These are phyloP conservation scores for Hermetia illucens DNA, from an alignment of 1,140 invertebrate genomes.

Conservation along the genomic window DNA sequence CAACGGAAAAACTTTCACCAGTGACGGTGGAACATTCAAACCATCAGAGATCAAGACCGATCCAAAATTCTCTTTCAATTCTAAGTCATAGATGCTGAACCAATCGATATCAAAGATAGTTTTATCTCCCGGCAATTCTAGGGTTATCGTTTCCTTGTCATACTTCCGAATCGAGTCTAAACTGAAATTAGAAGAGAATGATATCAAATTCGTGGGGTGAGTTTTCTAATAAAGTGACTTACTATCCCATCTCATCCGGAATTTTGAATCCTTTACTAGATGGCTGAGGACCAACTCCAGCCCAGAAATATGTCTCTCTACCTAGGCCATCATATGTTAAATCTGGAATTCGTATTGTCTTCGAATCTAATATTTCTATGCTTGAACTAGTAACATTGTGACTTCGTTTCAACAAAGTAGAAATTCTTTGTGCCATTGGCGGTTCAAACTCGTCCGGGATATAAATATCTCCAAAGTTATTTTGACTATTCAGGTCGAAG, in stretches of 20 bases:
- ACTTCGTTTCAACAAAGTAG: slow-evolving; percentile 50
- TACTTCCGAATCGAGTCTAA: slow-evolving; percentile 57
- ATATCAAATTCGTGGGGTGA: too few species aligned
- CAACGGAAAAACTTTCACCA: slow-evolving; percentile 43
- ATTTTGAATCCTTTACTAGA: slow-evolving; percentile 64
- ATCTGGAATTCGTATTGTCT: slow-evolving; percentile 60
- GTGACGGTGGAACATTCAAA: slow-evolving; percentile 72
- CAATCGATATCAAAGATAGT: slow-evolving; percentile 76
- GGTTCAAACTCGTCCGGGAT: slow-evolving; percentile 84
- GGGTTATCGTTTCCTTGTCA: slow-evolving; percentile 53
- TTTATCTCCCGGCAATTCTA: slow-evolving; percentile 67
- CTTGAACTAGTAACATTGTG: slow-evolving; percentile 56
- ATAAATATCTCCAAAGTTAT: slow-evolving; percentile 79
- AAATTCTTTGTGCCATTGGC: slow-evolving; percentile 56
- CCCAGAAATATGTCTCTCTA: slow-evolving; percentile 71
- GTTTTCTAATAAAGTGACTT: slow-evolving; percentile 38
- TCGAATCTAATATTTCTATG: slow-evolving; percentile 65
- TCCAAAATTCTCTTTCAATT: slow-evolving; percentile 55
- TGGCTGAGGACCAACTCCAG: slow-evolving; percentile 75
- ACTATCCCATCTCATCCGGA: slow-evolving; percentile 88
- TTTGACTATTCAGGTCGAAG: slow-evolving; percentile 73
- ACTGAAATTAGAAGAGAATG: slow-evolving; percentile 36
- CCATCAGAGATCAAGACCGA: slow-evolving; percentile 65
- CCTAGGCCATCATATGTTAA: slow-evolving; percentile 65
- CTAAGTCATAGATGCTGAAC: slow-evolving; percentile 67